Evolutionary conservation across 2,797 vertebrate genomes (phyloP).

Genomic region (Eospalax fontanierii): DNA sequence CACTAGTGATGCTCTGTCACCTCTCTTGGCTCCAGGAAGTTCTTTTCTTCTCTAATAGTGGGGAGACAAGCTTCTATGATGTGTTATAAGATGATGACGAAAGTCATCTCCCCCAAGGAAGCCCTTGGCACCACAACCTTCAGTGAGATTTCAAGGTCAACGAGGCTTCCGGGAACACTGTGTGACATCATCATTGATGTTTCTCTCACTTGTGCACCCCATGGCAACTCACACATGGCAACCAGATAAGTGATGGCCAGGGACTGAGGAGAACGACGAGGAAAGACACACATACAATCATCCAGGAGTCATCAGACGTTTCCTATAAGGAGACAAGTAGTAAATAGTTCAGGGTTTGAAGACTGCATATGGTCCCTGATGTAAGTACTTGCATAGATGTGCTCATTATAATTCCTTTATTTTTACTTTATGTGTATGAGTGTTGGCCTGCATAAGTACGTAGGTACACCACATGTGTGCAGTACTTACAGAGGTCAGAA

Average conservation of each 20-base stretch:
- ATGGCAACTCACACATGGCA: background rate
- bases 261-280: background rate
- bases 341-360: background rate
- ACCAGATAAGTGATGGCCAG: background rate
- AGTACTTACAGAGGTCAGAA: too few species aligned
- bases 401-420: too few species aligned
- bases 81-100: background rate
- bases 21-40: background rate
- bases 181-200: background rate
- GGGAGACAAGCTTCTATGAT: too few species aligned
- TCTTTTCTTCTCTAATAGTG: background rate
- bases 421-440: background rate
- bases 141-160: background rate
- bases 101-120: background rate
- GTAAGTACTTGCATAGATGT: background rate
- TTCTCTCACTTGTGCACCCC: background rate
- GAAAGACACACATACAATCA: background rate
- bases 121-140: background rate
- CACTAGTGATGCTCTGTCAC: background rate
- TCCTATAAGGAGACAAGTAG: background rate
- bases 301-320: background rate
- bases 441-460: too few species aligned
- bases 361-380: background rate
- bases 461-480: too few species aligned
- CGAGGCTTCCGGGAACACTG: background rate